Evolutionary conservation across 53 echinoderm and acorn worm genomes (phyloP), one percentile per base, ranked within the genome.

Genomic region (Mesocentrotus franciscanus): DNA sequence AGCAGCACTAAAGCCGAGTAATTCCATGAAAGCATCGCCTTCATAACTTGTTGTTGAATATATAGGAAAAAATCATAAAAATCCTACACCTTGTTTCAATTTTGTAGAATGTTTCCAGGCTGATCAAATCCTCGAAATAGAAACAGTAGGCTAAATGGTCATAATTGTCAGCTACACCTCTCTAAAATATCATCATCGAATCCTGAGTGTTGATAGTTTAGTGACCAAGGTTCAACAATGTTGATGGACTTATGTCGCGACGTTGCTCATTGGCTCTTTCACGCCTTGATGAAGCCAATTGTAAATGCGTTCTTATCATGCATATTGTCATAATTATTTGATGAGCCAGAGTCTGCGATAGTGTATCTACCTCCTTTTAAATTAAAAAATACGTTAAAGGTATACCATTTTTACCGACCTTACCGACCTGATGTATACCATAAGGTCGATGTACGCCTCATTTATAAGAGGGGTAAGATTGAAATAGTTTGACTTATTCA

Each of bases 201-300:
- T 33, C 20, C 9, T 20, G 22, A 81, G 14, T 76, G 32, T 30
- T 76, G 76, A 76, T 30, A 33, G 81, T 39, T 42, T 0, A 20
- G 16, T 22, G n/a, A 29, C 87, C 58, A n/a, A 87, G 58, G 87
- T 87, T 87, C 87, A 87, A 58, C 58, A 87, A n/a, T 20, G 20
- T 15, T 57, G 87, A 49, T 14, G 36, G 17, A 84, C 16, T 20
- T 26, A 58, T 26, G 79, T 79, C 15, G 0, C 11, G 13, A 33
- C 10, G 32, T 39, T 79, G 35, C 79, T 11, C 16, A 39, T 36
- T 36, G 79, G 17, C 39, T 39, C 15, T 16, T 79, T 2, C 72
- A 72, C 1, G 17, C 72, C 27, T 11, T 72, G 72, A 72, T 72
- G 29, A 72, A 5, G 72, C 66, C 68, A 68, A 24, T 68, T 29